Evolutionary conservation across 2,888 invertebrate genomes (phyloP).

Genomic region (Drosophila greeni): DNA sequence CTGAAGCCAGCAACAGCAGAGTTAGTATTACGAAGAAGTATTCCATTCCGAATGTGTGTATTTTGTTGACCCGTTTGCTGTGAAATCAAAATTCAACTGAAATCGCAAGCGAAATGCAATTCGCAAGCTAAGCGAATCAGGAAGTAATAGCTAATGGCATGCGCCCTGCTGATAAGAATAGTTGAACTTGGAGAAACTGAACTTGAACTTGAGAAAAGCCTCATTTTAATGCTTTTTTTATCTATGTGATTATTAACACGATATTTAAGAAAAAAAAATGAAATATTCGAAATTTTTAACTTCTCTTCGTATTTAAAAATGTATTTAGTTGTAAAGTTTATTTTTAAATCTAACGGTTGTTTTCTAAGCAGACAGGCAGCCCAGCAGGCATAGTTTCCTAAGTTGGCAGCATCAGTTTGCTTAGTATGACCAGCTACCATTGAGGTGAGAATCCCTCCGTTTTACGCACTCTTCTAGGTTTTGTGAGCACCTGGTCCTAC

Average conservation of each 20-base stretch:
- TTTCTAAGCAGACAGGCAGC: not conserved
- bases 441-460: not conserved
- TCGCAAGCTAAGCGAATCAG: slow-evolving; percentile 20
- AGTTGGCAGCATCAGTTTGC: not conserved
- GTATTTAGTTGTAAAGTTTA: not conserved
- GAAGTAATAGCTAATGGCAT: slow-evolving; percentile 11
- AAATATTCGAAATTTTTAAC: no score
- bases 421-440: not conserved
- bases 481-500: not conserved
- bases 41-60: slow-evolving; percentile 5
- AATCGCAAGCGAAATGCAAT: slow-evolving; percentile 29
- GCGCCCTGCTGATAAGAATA: slow-evolving; percentile 19
- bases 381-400: not conserved
- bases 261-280: not conserved
- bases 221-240: slow-evolving; percentile 1
- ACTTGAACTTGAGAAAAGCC: slow-evolving; percentile 12
- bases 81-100: slow-evolving; percentile 20
- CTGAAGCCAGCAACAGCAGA: slow-evolving; percentile 3
- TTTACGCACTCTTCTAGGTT: not conserved
- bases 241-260: not conserved
- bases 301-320: not conserved
- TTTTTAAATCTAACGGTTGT: not conserved
- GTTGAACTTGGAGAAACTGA: slow-evolving; percentile 15
- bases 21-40: not conserved
- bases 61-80: not conserved